These are phyloP conservation scores for Pimpla rufipes DNA, from an alignment of 2,888 invertebrate species.

Conservation along the genomic window DNA sequence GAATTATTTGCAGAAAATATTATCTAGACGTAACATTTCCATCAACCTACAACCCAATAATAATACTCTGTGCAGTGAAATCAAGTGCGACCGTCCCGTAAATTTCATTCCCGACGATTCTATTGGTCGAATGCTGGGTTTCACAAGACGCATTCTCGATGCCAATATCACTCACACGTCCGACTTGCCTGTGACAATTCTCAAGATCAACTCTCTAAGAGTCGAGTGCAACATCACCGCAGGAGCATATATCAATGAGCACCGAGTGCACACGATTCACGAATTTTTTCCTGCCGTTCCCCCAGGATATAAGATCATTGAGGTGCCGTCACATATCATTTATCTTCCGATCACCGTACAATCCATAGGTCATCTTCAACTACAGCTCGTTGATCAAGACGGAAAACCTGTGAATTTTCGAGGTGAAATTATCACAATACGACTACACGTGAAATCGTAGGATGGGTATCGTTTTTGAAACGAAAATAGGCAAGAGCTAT, in stretches of 20 bases:
- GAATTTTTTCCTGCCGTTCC: conserved; percentile 77
- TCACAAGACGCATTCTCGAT: conserved; percentile 45
- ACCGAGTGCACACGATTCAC: conserved; percentile 78
- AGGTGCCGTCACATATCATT: conserved; percentile 66
- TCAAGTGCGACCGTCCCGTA: conserved; percentile 73
- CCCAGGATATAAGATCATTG: conserved; percentile 56
- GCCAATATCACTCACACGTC: conserved; percentile 14
- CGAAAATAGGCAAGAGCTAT: conserved; percentile 19
- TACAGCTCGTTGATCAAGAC: conserved; percentile 71
- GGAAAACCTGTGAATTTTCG: conserved; percentile 75
- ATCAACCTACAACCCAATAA: conserved; percentile 71
- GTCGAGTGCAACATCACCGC: too few species aligned
- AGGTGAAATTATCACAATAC: conserved; percentile 72
- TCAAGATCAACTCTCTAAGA: too few species aligned
- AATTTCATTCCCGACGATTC: conserved; percentile 69
- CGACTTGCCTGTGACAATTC: too few species aligned
- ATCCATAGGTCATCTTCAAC: conserved; percentile 68
- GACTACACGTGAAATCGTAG: conserved; percentile 71
- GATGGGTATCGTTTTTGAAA: conserved; percentile 35
- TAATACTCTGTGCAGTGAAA: conserved; percentile 72
- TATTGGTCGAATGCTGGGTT: conserved; percentile 66
- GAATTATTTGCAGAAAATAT: conserved; percentile 56
- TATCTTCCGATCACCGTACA: conserved; percentile 68
- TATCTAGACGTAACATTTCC: conserved; percentile 21
- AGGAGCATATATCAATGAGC: conserved; percentile 46